Evolutionary conservation across 2,888 invertebrate species (phyloP), one percentile per base, ranked within the genome.

Genomic region (Acronicta leporina): DNA sequence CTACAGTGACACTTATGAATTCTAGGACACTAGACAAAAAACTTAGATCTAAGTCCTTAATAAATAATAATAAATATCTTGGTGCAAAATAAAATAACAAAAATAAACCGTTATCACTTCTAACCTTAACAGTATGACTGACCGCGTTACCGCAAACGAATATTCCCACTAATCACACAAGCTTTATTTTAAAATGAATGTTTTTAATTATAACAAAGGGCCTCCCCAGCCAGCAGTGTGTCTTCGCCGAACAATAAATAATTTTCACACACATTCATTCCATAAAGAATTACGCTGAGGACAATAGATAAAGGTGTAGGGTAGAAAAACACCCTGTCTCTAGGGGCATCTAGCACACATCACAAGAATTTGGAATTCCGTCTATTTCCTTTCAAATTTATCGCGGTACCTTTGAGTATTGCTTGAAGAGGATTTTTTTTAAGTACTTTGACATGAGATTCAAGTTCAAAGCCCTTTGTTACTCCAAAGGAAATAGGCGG

Each of bases 1-100:
- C 93, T 94, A 94, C 92, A 85, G 92, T 92, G 94, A 93, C 90
- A 92, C 92, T 92, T 94, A 93, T 87, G 85, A 90, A 81, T 86
- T 87, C 91, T 92, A 93, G 88, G 87, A 89, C 88, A 91, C 91
- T 92, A 93, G 88, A 92, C 91, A 84, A 92, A 81, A 82, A 93
- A 93, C 92, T 94, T 94, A 93, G 82, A 86, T 64, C 92, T 92
- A 93, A 85, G 77, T 85, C 80, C 87, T 89, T 92, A 90, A 84
- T 78, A 85, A 89, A 87, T 83, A 87, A 88, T 82, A 88, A 91
- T 88, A 90, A 92, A 90, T 88, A 89, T 88, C 87, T 91, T 89
- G 91, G 92, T 93, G 92, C 92, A 87, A 89, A 92, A 86, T 81
- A 81, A 38, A 84, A 85, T 84, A 84, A 77, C 75, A 85, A 83